A percentile compares a stretch with the other conserved stretches of the same genome.
Evolutionary conservation across 2,888 invertebrate genomes (phyloP).

Genomic region (Netelia inedita): DNA sequence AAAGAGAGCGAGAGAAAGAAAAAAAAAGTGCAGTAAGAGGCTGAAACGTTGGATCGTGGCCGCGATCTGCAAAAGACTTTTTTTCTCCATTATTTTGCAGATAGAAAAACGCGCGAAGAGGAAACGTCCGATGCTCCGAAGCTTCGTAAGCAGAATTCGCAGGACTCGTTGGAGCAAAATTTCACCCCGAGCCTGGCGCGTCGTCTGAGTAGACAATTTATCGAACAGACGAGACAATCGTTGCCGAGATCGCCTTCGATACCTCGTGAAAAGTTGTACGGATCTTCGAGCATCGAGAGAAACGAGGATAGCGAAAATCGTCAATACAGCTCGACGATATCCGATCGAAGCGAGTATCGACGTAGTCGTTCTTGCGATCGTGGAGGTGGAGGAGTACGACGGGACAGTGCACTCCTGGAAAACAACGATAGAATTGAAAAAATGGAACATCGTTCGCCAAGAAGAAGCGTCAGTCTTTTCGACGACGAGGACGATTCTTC

Average conservation of each 20-base stretch:
- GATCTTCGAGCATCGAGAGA: conserved; percentile 72
- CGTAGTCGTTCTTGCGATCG: conserved; percentile 75
- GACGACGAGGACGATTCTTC: conserved; percentile 76
- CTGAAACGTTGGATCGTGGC: conserved; percentile 63
- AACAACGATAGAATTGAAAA: conserved; percentile 68
- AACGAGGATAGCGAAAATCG: conserved; percentile 50
- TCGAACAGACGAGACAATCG: conserved; percentile 81
- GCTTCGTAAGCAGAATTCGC: conserved; percentile 47
- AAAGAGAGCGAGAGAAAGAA: neutral
- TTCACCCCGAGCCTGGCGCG: conserved; percentile 83
- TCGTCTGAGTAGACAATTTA: conserved; percentile 81
- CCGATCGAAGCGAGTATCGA: conserved; percentile 77
- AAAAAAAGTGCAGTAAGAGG: conserved; percentile 38
- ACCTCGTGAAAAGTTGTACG: conserved; percentile 76
- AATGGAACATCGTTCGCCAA: conserved; percentile 73
- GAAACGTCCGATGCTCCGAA: conserved; percentile 66
- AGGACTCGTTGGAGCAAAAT: conserved; percentile 73
- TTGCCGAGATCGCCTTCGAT: conserved; percentile 80
- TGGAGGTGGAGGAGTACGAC: conserved; percentile 79
- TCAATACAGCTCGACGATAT: conserved; percentile 69
- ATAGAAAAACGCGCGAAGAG: conserved; percentile 67
- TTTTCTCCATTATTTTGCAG: conserved; percentile 74
- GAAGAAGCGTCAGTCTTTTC: conserved; percentile 80
- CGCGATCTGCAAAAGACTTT: conserved; percentile 70
- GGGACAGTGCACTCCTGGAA: conserved; percentile 79